Evolutionary conservation across 2,113 vertebrate genomes (phyloP).

Genomic region (Rhynchomys soricoides): DNA sequence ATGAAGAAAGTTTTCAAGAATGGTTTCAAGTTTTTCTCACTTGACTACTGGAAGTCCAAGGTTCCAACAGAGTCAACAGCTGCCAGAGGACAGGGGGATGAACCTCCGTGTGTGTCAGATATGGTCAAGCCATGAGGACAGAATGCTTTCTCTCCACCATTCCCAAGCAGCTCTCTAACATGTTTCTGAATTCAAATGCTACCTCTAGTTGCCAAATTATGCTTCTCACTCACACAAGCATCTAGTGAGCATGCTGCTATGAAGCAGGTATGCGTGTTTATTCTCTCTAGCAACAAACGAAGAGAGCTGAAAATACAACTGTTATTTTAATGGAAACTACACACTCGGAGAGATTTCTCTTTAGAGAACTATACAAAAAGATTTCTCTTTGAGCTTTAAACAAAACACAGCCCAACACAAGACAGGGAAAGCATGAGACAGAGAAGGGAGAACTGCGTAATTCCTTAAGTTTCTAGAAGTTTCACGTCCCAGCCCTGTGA

Average conservation of each 20-base stretch:
- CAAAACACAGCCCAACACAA: background rate
- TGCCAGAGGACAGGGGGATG: fast-evolving
- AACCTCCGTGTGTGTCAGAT: background rate
- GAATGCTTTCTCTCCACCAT: too few relatives aligned
- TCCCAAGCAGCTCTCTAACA: background rate
- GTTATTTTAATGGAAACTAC: conserved; percentile 34
- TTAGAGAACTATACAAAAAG: conserved; percentile 46
- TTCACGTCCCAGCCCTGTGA: conserved; percentile 22
- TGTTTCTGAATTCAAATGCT: background rate
- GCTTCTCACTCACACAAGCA: conserved; percentile 43
- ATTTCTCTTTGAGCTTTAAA: conserved; percentile 20
- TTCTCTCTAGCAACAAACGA: background rate
- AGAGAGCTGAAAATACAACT: conserved; percentile 5
- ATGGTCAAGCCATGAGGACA: background rate
- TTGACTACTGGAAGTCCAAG: background rate
- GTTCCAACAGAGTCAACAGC: background rate
- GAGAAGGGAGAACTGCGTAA: conserved; percentile 1
- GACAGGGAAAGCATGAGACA: conserved; percentile 17
- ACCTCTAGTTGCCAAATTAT: background rate
- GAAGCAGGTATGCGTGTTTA: conserved; percentile 55
- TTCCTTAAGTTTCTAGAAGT: conserved; percentile 63
- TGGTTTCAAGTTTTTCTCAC: background rate
- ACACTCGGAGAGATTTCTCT: background rate
- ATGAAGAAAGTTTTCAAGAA: conserved; percentile 16
- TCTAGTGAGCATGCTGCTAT: conserved; percentile 51